phyloP scores from a whole-genome alignment of 2,888 invertebrate genomes.

The Archaeoteleia sp. region DNA sequence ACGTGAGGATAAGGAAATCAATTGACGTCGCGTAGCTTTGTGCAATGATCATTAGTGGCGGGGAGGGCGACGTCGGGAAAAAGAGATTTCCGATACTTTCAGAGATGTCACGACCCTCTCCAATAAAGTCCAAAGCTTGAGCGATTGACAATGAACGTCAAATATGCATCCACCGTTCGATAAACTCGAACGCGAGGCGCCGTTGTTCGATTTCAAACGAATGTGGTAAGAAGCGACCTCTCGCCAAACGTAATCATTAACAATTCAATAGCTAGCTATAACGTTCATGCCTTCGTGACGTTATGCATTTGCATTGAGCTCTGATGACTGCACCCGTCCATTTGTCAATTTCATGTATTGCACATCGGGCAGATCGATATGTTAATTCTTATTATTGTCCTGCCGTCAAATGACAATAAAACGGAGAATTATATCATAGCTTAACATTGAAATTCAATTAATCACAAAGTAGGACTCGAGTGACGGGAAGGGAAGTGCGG shows the following conservation, averaged over 20 bases:
- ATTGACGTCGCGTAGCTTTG: constrained; percentile 3
- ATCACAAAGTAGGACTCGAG: too few relatives aligned
- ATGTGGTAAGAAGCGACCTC: not conserved
- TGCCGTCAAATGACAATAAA: too few relatives aligned
- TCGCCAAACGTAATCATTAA: not conserved
- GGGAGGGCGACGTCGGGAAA: not conserved
- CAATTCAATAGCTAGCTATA: constrained; percentile 1
- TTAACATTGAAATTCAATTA: too few relatives aligned
- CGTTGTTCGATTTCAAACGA: constrained; percentile 1
- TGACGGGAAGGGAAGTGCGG: too few relatives aligned
- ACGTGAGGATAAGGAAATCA: constrained; percentile 15
- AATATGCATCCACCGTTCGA: not conserved
- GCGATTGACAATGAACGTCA: not conserved
- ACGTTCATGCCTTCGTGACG: not conserved
- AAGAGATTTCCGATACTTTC: not conserved
- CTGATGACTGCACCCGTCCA: not conserved
- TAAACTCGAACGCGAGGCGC: constrained; percentile 1
- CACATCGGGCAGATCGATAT: not conserved
- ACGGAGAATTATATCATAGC: too few relatives aligned
- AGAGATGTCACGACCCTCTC: not conserved
- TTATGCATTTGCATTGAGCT: not conserved
- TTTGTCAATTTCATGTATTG: not conserved
- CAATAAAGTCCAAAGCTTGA: not conserved
- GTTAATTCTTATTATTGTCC: too few relatives aligned
- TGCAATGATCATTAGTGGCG: constrained; percentile 8